Base-by-base conservation (phyloP, 2,113 vertebrate genomes). In the Xiphophorus couchianus region DNA sequence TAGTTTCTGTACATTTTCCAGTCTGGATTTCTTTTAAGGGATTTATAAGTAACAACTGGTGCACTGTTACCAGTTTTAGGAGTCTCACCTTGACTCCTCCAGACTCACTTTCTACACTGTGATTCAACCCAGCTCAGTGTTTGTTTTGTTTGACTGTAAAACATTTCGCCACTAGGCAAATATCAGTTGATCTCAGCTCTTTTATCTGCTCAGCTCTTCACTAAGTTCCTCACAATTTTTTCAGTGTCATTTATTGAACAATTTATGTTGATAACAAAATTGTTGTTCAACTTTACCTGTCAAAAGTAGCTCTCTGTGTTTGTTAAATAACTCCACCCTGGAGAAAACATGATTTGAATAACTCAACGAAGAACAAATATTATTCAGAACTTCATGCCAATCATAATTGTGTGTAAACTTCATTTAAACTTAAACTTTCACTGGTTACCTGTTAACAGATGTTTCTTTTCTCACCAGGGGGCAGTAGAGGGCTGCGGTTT, bases 401-500 rank as follows among this genome's bases (percentile, higher is more conserved):
- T 54, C 22, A 51, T 17, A 19, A 54, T 15, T 48, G 44, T 48
- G 15, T 48, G 17, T 48, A 19, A 48, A 48, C 44, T 48, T 17
- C 5, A 48, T 48, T 48, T 48, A 48, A 48, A 48, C 5, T 1
- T 48, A 48, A 48, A 48, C 44, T 17, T 4, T 7, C 39, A 5
- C 39, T 42, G 39, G 54, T 58, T 22, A 12, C 5, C 31, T 27
- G 25, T 79, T 2, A 76, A 48, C 0, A 15, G 3, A 15, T 5
- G 72, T 4, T 63, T 74, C 25, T 83, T 12, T 65, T 3, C 61
- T 66, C 88, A 80, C 70, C 75, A 98, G 97, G 96, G 96, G 77
- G 94, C 96, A 3, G 95, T 96, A 84, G 95, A 96, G 74, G 96
- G 96, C 62, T 96, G 94, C 89, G 95, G 96, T 71, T 7, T 94